Conservation (phyloP, 1,140 invertebrate genomes). For the Calycopis cecrops region DNA sequence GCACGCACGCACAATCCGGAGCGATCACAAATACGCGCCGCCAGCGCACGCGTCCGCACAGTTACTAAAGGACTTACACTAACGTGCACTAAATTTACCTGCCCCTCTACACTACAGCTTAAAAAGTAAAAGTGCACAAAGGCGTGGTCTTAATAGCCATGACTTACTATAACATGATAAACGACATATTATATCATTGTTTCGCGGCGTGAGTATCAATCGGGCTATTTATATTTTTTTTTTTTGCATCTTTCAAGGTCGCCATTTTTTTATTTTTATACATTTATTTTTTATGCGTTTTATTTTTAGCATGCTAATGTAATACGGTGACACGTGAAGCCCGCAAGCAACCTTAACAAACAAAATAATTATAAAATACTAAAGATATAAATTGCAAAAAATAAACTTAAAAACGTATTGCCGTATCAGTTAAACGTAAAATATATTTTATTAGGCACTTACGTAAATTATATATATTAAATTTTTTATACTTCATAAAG, state of each 20-base stretch:
- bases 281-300: too few relatives aligned
- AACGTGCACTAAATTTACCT: slow-evolving; percentile 38
- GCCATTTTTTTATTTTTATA: slow-evolving; percentile 13
- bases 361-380: too few relatives aligned
- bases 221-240: slow-evolving; percentile 1
- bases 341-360: too few relatives aligned
- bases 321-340: too few relatives aligned
- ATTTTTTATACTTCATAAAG: too few relatives aligned
- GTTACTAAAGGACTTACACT: slow-evolving; percentile 41
- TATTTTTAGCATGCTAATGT: too few relatives aligned
- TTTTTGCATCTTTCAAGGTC: background rate
- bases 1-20: background rate
- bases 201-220: slow-evolving; percentile 12
- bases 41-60: slow-evolving; percentile 35
- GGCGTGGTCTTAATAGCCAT: slow-evolving; percentile 37
- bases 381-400: too few relatives aligned
- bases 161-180: slow-evolving; percentile 17
- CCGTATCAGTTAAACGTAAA: too few relatives aligned
- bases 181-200: slow-evolving; percentile 25
- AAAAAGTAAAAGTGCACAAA: slow-evolving; percentile 68
- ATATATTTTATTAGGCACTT: too few relatives aligned
- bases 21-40: slow-evolving; percentile 6
- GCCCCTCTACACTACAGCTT: slow-evolving; percentile 48
- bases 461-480: too few relatives aligned
- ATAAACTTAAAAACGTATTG: too few relatives aligned